phyloP scores from a whole-genome alignment of 1,140 invertebrate genomes.

The Propsilocerus akamusi region DNA sequence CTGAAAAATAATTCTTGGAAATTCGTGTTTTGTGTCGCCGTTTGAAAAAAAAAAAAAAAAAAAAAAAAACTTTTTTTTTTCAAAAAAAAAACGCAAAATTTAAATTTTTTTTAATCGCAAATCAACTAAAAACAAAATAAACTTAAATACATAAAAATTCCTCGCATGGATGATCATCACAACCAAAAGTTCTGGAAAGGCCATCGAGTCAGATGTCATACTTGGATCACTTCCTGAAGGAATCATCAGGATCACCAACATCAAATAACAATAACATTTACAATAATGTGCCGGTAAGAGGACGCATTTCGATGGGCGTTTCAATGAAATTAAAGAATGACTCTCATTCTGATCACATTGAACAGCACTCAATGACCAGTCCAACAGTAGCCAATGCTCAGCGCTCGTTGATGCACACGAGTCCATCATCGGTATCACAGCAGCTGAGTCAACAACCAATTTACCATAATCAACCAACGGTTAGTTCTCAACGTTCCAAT shows the following conservation, averaged over 20 bases:
- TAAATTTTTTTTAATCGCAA: too few species aligned
- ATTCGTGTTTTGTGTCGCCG: too few species aligned
- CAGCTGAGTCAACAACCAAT: not conserved
- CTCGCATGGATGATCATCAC: not conserved
- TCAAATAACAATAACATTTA: conserved; percentile 3
- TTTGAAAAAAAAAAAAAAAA: too few species aligned
- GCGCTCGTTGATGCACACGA: too few species aligned
- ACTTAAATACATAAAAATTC: too few species aligned
- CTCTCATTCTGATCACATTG: not conserved
- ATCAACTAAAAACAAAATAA: too few species aligned
- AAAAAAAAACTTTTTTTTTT: too few species aligned
- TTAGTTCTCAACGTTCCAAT: not conserved
- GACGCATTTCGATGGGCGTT: not conserved
- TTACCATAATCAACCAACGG: not conserved
- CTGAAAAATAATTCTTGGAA: too few species aligned
- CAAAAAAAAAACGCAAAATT: too few species aligned
- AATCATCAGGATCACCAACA: conserved; percentile 23
- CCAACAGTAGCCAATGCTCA: too few species aligned
- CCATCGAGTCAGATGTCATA: conserved; percentile 75
- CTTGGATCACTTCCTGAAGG: conserved; percentile 71
- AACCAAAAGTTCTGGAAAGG: conserved; percentile 51
- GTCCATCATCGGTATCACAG: not conserved
- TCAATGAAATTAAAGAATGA: not conserved
- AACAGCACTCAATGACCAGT: too few species aligned
- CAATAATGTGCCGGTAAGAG: not conserved